These are phyloP conservation scores for Egretta garzetta DNA, from an alignment of 2,113 vertebrate species.

Conservation along the genomic window DNA sequence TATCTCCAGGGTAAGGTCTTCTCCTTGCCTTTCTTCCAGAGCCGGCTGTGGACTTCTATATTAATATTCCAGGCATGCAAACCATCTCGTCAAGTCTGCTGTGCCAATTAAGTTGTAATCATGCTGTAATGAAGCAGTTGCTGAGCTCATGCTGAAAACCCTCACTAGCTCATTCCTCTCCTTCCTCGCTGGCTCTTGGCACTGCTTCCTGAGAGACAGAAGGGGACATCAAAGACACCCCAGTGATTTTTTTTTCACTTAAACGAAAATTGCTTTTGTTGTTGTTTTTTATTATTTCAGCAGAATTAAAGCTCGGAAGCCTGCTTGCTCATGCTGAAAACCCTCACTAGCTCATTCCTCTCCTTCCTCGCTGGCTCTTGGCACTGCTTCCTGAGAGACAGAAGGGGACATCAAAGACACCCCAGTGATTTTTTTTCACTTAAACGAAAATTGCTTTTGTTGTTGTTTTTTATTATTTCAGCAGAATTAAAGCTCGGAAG, in stretches of 20 bases:
- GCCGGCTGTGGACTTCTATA: background rate
- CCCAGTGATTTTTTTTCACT: background rate
- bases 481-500: background rate
- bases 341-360: background rate
- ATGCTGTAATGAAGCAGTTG: background rate
- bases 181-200: background rate
- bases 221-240: background rate
- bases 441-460: background rate
- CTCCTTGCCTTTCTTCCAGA: background rate
- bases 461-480: background rate
- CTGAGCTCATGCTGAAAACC: background rate
- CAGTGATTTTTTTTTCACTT: background rate
- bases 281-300: background rate
- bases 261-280: background rate
- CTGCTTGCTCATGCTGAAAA: background rate
- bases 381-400: background rate
- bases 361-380: background rate
- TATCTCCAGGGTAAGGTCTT: background rate
- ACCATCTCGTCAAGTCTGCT: background rate
- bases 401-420: background rate
- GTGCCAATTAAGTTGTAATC: background rate
- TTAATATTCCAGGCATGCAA: background rate
- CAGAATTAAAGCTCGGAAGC: background rate
- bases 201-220: background rate
- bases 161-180: background rate